Percentiles rank a stretch among this genome's conserved stretches.
Conservation (phyloP, 2,113 vertebrate species). For the Onychostoma macrolepis region DNA sequence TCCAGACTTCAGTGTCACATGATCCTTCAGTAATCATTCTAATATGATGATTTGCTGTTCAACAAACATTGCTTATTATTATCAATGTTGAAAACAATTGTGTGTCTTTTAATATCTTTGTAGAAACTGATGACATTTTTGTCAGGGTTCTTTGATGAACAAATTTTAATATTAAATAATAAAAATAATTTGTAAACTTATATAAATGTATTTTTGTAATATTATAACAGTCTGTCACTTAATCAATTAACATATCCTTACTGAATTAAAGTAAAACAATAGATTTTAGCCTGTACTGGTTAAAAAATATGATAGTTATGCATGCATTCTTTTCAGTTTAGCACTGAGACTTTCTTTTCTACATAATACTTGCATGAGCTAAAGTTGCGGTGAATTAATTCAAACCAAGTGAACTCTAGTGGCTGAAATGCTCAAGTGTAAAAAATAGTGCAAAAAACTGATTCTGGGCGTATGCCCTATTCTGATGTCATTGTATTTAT, state of each 20-base stretch:
- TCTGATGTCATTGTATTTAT: background rate
- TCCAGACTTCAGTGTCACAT: too few relatives aligned
- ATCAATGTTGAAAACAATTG: background rate
- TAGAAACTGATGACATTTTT: background rate
- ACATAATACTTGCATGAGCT: background rate
- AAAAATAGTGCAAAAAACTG: slow-evolving; percentile 8
- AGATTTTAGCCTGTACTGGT: background rate
- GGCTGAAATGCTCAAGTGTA: background rate
- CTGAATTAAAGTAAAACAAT: background rate
- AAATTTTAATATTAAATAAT: background rate
- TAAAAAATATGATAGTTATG: slow-evolving; percentile 13
- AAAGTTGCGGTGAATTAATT: background rate
- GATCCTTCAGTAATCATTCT: too few relatives aligned
- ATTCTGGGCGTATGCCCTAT: slow-evolving; percentile 15
- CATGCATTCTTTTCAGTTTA: background rate
- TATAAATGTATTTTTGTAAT: background rate
- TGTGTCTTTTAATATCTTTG: background rate
- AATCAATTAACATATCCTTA: background rate
- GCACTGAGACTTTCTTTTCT: background rate
- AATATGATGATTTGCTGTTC: too few relatives aligned
- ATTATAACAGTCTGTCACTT: background rate
- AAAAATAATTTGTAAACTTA: background rate
- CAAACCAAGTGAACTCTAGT: background rate
- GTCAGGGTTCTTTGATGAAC: background rate
- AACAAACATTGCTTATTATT: background rate